These are phyloP conservation scores for Trichoplax adhaerens DNA, from an alignment of 37 sponge, comb jelly and placozoan species.

Conservation along the genomic window DNA sequence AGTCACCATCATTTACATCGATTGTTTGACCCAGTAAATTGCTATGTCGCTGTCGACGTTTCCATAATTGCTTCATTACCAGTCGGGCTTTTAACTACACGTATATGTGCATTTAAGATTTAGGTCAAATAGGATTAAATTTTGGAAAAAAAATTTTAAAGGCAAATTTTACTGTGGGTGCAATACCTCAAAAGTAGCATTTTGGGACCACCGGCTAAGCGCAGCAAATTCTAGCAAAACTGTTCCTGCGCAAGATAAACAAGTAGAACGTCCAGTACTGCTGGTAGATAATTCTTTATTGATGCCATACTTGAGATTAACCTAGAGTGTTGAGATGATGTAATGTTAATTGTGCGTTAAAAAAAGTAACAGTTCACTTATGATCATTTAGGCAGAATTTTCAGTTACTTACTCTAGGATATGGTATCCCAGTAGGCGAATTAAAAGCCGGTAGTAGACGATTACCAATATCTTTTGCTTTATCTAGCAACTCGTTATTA, in stretches of 20 bases:
- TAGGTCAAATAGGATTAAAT: too few species aligned
- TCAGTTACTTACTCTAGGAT: constrained; percentile 46
- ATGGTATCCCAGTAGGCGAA: constrained; percentile 79
- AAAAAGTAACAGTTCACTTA: background rate
- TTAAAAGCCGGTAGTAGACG: constrained; percentile 87
- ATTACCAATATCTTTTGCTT: constrained; percentile 52
- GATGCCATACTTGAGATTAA: constrained; percentile 48
- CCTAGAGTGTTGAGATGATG: constrained; percentile 18
- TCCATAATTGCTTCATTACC: constrained; percentile 75
- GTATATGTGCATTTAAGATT: too few species aligned
- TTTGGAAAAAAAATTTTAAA: too few species aligned
- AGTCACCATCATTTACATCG: constrained; percentile 73
- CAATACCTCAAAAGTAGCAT: constrained; percentile 51
- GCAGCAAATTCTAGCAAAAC: constrained; percentile 90
- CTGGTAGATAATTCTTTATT: constrained; percentile 7
- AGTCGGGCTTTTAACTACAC: constrained; percentile 33
- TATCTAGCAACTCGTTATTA: constrained; percentile 44
- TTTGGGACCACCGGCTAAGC: constrained; percentile 60
- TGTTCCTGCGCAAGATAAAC: constrained; percentile 94
- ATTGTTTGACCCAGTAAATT: constrained; percentile 74
- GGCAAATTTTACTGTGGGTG: background rate
- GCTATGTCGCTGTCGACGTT: constrained; percentile 21
- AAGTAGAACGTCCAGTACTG: constrained; percentile 32
- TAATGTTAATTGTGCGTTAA: background rate
- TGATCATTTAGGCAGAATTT: background rate